Evolutionary conservation across 1,140 invertebrate species (phyloP).

Genomic region (Drosophila dunni): DNA sequence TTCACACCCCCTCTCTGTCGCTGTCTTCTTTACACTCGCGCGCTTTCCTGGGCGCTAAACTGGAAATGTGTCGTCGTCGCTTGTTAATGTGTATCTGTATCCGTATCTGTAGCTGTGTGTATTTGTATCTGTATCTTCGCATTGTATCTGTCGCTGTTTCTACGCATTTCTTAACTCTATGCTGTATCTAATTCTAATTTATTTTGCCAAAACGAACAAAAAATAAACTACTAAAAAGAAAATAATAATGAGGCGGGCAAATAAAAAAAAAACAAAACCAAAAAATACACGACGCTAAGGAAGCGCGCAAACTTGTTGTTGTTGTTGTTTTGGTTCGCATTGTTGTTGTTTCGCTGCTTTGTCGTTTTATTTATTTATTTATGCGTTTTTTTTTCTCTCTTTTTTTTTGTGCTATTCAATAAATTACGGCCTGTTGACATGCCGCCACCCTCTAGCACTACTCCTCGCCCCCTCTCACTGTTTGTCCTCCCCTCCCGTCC

Average conservation of each 20-base stretch:
- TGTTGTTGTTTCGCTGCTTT: constrained; percentile 37
- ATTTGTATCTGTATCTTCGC: constrained; percentile 48
- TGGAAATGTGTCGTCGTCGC: constrained; percentile 69
- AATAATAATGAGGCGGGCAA: constrained; percentile 51
- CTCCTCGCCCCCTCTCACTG: constrained; percentile 2
- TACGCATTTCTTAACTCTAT: constrained; percentile 69
- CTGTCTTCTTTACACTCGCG: constrained; percentile 2
- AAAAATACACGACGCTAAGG: constrained; percentile 21
- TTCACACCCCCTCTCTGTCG: not conserved
- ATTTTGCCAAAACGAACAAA: constrained; percentile 64
- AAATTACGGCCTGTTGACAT: constrained; percentile 78
- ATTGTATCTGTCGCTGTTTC: constrained; percentile 43
- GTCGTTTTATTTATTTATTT: constrained; percentile 65
- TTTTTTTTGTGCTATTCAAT: constrained; percentile 62
- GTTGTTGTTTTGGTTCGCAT: constrained; percentile 21
- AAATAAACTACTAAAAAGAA: constrained; percentile 39
- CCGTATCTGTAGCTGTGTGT: constrained; percentile 52
- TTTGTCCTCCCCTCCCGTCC: not conserved
- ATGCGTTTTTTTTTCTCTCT: constrained; percentile 45
- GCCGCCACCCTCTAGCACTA: constrained; percentile 43
- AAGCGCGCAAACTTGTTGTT: constrained; percentile 44
- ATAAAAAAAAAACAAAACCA: constrained; percentile 10
- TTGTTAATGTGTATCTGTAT: constrained; percentile 10
- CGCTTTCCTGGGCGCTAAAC: constrained; percentile 49
- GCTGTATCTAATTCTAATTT: constrained; percentile 79